Base-by-base conservation (phyloP, 2,888 invertebrate genomes). In the Ectemnius lituratus region DNA sequence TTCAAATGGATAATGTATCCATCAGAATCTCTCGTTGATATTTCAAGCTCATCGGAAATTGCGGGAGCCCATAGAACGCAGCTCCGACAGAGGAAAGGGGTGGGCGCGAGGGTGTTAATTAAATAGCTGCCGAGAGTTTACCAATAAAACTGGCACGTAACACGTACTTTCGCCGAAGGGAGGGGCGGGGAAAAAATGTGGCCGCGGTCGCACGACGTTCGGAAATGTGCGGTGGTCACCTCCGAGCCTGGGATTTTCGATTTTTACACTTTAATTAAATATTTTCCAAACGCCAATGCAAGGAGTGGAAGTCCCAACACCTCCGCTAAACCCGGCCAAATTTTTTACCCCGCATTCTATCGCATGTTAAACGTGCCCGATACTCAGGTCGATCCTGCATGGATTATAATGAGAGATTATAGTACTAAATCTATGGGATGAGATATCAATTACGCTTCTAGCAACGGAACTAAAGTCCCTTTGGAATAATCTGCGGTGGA, bases 231-330 rank as follows among this genome's bases (percentile, higher is more conserved):
- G 85, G 84, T 82, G 77, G 76, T 77, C 4, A 2, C 14, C 16
- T 4, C 6, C 75, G 78, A 75, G 73, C 76, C 74, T 78, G 84
- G 86, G 79, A 87, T 88, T 89, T 88, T 87, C 85, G 87, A 86
- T 87, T 89, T 88, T 88, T 86, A 81, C 37, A 6, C 86, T 85
- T 89, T 90, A 89, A 90, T 90, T 89, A 90, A 90, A 90, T 88
- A 89, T 87, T 88, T 88, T 82, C 82, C 81, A 75, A 71, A 63
- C 71, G 18, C 60, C 79, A 69, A 70, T 75, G 66, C 75, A 78
- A 82, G 74, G 69, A 82, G 74, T 37, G 67, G 64, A 49, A 72
- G 59, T 71, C 76, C 59, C 70, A 70, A 63, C 63, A 60, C 37
- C 14, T 63, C 74, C 71, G 45, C 70, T 76, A 59, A 67, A 66